Base-by-base conservation (phyloP, 2,888 invertebrate genomes). In the Brachyptera putata region DNA sequence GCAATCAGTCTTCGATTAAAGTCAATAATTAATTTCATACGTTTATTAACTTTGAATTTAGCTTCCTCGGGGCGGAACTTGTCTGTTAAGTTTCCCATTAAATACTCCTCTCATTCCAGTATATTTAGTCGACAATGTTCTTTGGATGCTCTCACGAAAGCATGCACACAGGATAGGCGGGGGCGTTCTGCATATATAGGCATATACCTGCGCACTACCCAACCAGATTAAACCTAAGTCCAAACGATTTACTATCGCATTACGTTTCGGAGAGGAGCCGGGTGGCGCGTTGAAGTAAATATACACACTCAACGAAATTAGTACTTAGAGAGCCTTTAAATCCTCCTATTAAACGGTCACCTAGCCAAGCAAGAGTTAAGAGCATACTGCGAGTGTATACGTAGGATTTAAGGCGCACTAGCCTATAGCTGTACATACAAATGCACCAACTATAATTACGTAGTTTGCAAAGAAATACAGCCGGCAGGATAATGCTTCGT, bases 301-400 rank as follows among this genome's bases (percentile, higher is more conserved):
- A 24, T 13, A 46, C 43, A 43, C 43, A 16, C 43, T 18, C 39
- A 11, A 25, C 13, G 37, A 58, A 58, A 58, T 50, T 58, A 58
- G 58, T 58, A 58, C 48, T 50, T 41, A 58, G 39, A n/a, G n/a
- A 53, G 53, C 53, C 24, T 50, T 41, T 58, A 58, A 58, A 58
- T 50, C 53, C 58, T 58, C 39, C 24, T 37, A 58, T 58, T 46
- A 58, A 48, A 49, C 36, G 39, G n/a, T n/a, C n/a, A n/a, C n/a
- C n/a, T n/a, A n/a, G 36, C 34, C 53, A 53, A 53, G 13, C 53
- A 53, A 46, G 46, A 46, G 46, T 53, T 34, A 53, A 53, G 53
- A 18, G 53, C 53, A 24, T 16, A 11, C 34, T 30, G 30, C 30
- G 30, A 30, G 30, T 30, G 30, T 30, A 30, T 30, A 11, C 11